Evolutionary conservation across 2,888 invertebrate species (phyloP).

Genomic region (Diachrysia chrysitis): DNA sequence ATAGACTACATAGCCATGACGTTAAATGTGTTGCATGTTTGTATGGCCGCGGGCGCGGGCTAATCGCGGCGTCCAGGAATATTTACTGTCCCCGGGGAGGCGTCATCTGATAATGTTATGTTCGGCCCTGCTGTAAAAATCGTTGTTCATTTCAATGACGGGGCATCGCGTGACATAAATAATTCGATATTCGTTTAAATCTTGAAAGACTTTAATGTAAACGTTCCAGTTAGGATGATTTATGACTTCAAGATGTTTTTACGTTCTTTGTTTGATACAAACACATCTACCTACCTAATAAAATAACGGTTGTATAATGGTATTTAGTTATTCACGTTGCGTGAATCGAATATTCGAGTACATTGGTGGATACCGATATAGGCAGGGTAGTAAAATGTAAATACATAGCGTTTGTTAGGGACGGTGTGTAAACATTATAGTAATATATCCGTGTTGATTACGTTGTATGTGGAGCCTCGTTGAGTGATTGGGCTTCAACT

Average conservation of each 20-base stretch:
- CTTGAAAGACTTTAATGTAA: constrained; percentile 44
- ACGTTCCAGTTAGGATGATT: constrained; percentile 51
- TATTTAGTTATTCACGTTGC: constrained; percentile 7
- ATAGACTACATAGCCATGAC: constrained; percentile 21
- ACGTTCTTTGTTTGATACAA: constrained; percentile 24
- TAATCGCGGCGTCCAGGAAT: constrained; percentile 76
- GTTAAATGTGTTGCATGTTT: constrained; percentile 61
- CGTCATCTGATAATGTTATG: constrained; percentile 78
- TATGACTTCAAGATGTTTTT: constrained; percentile 34
- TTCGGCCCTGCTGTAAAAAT: constrained; percentile 69
- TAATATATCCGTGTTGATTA: constrained; percentile 62
- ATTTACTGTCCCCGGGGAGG: constrained; percentile 80
- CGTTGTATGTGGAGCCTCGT: constrained; percentile 52
- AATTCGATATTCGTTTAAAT: constrained; percentile 56
- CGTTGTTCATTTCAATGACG: constrained; percentile 56
- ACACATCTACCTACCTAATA: constrained; percentile 5
- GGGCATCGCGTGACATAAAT: constrained; percentile 54
- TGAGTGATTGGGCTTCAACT: constrained; percentile 66
- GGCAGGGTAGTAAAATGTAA: constrained; percentile 15
- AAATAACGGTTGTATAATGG: constrained; percentile 21
- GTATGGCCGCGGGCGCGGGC: constrained; percentile 68
- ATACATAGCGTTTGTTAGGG: constrained; percentile 44
- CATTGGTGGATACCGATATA: constrained; percentile 11
- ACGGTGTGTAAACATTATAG: constrained; percentile 58
- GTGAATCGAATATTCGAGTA: neutral